Evolutionary conservation across 2,888 invertebrate species (phyloP).

Genomic region (Gandaritis pyraliata): DNA sequence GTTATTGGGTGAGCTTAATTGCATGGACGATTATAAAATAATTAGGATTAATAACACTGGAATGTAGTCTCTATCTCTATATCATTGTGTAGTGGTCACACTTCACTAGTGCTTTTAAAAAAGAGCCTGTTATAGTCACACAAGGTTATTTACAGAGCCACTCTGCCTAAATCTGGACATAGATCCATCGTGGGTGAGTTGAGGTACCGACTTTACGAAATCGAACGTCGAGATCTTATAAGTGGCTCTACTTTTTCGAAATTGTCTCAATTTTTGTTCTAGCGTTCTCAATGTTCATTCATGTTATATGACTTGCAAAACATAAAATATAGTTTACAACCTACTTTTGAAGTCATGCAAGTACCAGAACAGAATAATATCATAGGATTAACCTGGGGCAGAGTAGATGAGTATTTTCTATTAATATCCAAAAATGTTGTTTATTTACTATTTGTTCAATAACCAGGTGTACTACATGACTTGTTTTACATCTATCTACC

Average conservation of each 20-base stretch:
- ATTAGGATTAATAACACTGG: neutral
- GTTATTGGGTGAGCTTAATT: neutral
- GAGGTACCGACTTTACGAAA: neutral
- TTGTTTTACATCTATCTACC: slow-evolving; percentile 5
- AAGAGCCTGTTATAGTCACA: neutral
- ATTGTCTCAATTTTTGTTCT: too few relatives aligned
- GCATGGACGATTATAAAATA: neutral
- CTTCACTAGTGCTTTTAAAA: neutral
- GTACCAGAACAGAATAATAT: too few relatives aligned
- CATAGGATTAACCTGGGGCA: too few relatives aligned
- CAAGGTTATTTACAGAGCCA: neutral
- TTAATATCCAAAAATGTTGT: too few relatives aligned
- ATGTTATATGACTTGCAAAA: too few relatives aligned
- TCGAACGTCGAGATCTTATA: too few relatives aligned
- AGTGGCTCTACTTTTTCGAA: neutral
- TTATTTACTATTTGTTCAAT: neutral
- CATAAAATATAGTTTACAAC: too few relatives aligned
- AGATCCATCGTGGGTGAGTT: neutral
- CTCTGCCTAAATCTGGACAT: neutral
- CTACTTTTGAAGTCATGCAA: too few relatives aligned
- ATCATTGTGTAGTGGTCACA: too few relatives aligned
- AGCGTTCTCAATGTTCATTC: too few relatives aligned
- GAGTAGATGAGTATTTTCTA: too few relatives aligned
- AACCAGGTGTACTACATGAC: slow-evolving; percentile 9
- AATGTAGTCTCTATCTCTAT: too few relatives aligned